Evolutionary conservation across 2,113 vertebrate genomes (phyloP).

Genomic region (Candoia aspera): DNA sequence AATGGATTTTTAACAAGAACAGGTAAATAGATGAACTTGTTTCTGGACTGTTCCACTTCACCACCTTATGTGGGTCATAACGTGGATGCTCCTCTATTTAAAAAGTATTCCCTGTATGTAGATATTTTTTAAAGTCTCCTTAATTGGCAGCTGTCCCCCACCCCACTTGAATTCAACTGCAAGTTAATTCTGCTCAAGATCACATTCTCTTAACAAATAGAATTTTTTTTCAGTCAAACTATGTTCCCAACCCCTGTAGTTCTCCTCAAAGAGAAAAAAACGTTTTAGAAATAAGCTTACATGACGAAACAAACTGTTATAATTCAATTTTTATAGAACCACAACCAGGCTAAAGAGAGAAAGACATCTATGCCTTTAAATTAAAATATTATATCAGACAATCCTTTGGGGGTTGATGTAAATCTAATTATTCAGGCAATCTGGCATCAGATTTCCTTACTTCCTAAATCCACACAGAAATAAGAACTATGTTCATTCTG

Average conservation of each 20-base stretch:
- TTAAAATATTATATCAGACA: conserved; percentile 60
- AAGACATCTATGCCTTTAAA: conserved; percentile 42
- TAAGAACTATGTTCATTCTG: conserved; percentile 64
- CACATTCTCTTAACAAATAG: background rate
- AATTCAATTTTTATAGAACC: background rate
- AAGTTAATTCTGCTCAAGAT: background rate
- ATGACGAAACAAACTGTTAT: background rate
- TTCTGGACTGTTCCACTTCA: background rate
- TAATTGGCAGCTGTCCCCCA: too few relatives aligned
- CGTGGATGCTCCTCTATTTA: too few relatives aligned
- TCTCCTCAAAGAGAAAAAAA: background rate
- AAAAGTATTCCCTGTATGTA: background rate
- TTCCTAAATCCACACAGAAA: conserved; percentile 64
- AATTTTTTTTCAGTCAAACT: background rate
- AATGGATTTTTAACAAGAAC: background rate
- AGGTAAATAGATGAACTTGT: too few relatives aligned
- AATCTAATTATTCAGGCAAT: conserved; percentile 71
- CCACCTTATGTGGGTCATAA: too few relatives aligned
- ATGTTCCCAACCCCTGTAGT: background rate
- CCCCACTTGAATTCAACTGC: too few relatives aligned
- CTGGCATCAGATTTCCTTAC: conserved; percentile 70
- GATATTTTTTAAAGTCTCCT: background rate
- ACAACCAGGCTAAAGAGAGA: conserved; percentile 3
- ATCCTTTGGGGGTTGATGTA: conserved; percentile 64
- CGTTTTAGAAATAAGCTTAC: background rate